Percentiles rank a stretch among this genome's conserved stretches.
Evolutionary conservation across 2,797 vertebrate species (phyloP).

Genomic region (Anas capensis): DNA sequence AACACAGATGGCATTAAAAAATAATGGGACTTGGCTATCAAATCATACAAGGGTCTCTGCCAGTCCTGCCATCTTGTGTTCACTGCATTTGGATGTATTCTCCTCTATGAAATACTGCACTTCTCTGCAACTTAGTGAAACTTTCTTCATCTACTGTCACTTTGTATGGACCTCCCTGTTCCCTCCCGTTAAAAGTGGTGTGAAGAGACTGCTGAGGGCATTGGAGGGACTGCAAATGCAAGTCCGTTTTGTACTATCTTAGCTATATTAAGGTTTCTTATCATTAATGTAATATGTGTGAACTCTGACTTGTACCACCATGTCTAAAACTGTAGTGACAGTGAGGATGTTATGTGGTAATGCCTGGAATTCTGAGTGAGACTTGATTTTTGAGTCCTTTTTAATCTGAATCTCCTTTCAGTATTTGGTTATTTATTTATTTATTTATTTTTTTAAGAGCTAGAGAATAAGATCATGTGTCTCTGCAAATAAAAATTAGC

Average conservation of each 20-base stretch:
- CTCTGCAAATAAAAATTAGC: neutral
- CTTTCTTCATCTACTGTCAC: neutral
- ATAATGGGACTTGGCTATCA: neutral
- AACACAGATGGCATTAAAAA: neutral
- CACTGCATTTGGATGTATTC: neutral
- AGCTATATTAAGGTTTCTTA: neutral
- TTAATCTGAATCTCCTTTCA: neutral
- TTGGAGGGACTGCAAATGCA: neutral
- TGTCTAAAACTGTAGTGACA: neutral
- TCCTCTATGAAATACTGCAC: neutral
- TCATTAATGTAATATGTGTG: fast-evolving
- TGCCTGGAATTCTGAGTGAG: neutral
- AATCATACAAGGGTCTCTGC: neutral
- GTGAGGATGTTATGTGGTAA: no score
- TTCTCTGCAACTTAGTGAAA: neutral
- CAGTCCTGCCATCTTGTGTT: neutral
- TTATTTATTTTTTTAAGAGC: neutral
- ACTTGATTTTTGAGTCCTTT: neutral
- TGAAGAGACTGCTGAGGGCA: neutral
- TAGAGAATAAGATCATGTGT: neutral
- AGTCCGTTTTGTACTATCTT: neutral
- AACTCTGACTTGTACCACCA: neutral
- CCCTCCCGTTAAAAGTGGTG: neutral
- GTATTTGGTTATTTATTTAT: no score
- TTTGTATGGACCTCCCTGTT: neutral